Evolutionary conservation across 1,140 invertebrate genomes (phyloP), one percentile per base, ranked within the genome.

Genomic region (Cotesia vestalis): DNA sequence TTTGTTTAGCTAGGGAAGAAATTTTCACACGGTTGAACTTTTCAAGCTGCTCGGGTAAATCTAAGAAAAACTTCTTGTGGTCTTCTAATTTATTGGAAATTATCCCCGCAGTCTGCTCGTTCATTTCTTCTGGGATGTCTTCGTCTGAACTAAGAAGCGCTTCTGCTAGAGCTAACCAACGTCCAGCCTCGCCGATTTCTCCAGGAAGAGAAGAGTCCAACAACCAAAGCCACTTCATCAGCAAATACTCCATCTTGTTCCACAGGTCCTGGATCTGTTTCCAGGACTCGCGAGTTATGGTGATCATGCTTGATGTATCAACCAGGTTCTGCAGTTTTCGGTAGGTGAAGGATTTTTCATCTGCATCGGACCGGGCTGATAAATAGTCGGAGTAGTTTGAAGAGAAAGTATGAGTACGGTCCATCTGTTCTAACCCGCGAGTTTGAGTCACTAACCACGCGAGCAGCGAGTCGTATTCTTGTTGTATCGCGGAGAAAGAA

Each of bases 111-210:
- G 94, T 95, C 86, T 94, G 92, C 83, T 96, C 94, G 77, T 94
- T 94, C 89, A 95, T 92, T 35, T 89, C 90, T 51, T 90, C 88
- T 4, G 95, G 94, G 78, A 96, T 92, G 78, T 96, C 93, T 75
- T 94, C 91, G 76, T 94, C 93, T 5, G 87, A 88, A 76, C 91
- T 90, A 20, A 98, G 86, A 57, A 97, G 83, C 78, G 92, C 91
- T 84, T 98, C 96, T 4, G 95, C 96, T 76, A 91, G 90, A 61
- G 93, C 92, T 9, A 98, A 83, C 95, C 96, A 97, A 81, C 94
- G 93, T n/a, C 94, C 96, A 9, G 97, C 90, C 70, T 91, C 88
- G 55, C 93, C 92, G 61, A 98, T 92, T 78, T 94, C 92, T 40
- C 94, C 94, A 5, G 95, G 95, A 36, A 98, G 86, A 70, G 89